These are phyloP conservation scores for Hycleus cichorii DNA, from an alignment of 1,140 invertebrate genomes.

Conservation along the genomic window DNA sequence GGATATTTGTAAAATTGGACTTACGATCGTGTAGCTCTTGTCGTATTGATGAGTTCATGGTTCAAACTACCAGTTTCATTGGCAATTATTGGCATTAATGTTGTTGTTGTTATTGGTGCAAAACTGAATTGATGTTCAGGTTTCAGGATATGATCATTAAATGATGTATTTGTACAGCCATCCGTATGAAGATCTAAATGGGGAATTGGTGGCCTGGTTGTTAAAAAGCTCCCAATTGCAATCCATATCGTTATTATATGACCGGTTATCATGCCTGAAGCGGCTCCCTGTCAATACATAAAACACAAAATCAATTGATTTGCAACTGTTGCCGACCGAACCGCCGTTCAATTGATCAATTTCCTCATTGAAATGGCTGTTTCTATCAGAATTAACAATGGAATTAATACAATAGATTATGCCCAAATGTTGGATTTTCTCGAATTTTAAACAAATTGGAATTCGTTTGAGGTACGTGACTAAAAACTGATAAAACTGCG, in stretches of 20 bases:
- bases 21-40: slow-evolving; percentile 25
- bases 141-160: slow-evolving; percentile 49
- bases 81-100: slow-evolving; percentile 19
- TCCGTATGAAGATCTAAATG: slow-evolving; percentile 51
- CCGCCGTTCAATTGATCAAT: neutral
- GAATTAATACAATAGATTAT: neutral
- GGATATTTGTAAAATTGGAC: slow-evolving; percentile 14
- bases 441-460: too few relatives aligned
- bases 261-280: slow-evolving; percentile 57
- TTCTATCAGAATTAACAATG: neutral
- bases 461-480: too few relatives aligned
- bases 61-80: slow-evolving; percentile 19
- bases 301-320: slow-evolving; percentile 16
- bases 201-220: slow-evolving; percentile 42
- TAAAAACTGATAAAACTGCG: too few relatives aligned
- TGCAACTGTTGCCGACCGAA: too few relatives aligned
- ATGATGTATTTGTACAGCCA: slow-evolving; percentile 58
- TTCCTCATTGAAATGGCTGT: neutral
- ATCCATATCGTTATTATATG: slow-evolving; percentile 60
- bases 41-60: slow-evolving; percentile 17
- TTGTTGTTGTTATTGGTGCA: slow-evolving; percentile 25
- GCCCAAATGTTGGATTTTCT: too few relatives aligned
- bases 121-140: slow-evolving; percentile 28
- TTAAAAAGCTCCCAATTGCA: slow-evolving; percentile 52
- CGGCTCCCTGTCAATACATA: slow-evolving; percentile 47